These are phyloP conservation scores for Parasteatoda lunata DNA, from an alignment of 2,888 invertebrate species.

Conservation along the genomic window DNA sequence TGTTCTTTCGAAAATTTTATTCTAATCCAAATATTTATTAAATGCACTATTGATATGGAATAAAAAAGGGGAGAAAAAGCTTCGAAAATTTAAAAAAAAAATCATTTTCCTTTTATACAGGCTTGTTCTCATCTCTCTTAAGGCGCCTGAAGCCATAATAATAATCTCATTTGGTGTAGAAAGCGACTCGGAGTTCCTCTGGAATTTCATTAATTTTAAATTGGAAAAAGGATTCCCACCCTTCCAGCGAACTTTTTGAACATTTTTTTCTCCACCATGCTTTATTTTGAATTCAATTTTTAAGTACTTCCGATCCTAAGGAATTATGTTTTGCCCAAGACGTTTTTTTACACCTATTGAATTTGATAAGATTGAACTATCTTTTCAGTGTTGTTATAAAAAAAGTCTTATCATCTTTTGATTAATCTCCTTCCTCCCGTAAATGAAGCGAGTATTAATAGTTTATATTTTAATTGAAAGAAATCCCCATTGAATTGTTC, in stretches of 20 bases:
- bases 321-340: conserved; percentile 7
- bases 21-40: conserved; percentile 52
- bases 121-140: background rate
- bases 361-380: background rate
- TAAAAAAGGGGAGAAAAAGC: background rate
- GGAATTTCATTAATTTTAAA: conserved; percentile 64
- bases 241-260: background rate
- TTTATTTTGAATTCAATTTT: conserved; percentile 8
- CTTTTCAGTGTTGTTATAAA: too few relatives aligned
- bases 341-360: background rate
- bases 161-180: conserved; percentile 49
- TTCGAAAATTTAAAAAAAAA: conserved; percentile 9
- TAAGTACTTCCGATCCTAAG: background rate
- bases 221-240: conserved; percentile 26
- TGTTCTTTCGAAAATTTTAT: background rate
- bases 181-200: conserved; percentile 25
- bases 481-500: too few relatives aligned
- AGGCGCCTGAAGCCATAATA: conserved; percentile 18
- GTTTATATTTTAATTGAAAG: too few relatives aligned
- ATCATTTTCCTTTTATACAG: background rate
- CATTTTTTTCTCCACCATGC: background rate
- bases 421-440: too few relatives aligned
- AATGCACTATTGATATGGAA: conserved; percentile 21
- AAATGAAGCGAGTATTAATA: too few relatives aligned
- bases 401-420: too few relatives aligned